Base-by-base conservation (phyloP, 1,140 invertebrate genomes). In the Drosophila malerkotliana region DNA sequence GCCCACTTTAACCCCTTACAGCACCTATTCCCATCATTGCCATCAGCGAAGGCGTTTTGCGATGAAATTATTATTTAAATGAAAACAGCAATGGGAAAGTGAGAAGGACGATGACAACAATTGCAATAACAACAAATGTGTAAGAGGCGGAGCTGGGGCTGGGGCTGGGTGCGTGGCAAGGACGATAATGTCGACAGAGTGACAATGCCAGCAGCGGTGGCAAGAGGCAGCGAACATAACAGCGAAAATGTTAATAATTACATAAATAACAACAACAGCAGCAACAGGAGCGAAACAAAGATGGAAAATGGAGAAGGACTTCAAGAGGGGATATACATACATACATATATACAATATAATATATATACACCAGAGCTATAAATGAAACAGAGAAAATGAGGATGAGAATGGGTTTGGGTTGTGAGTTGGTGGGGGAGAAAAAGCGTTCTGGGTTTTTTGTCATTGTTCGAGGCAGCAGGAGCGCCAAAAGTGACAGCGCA, bases 11-110 rank as follows among this genome's bases (percentile, higher is more conserved):
- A 63, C 48, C 66, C 68, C 47, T 53, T 18, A 1, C 41, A 44
- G 41, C 41, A 18, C 41, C 41, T 44, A 44, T 44, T 44, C 41
- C 41, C n/a, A 15, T 44, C 34, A 37, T 44, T 18, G 45, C 47
- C 53, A 28, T 63, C 63, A 63, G 52, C 37, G 69, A 77, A 81
- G 81, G 82, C 82, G 82, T 81, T 69, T 85, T 64, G 78, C 81
- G 87, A 85, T 87, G 81, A 85, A 85, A 85, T 85, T 85, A 85
- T 85, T 87, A 85, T 85, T 85, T 87, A 85, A 90, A 89, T 81
- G 72, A 90, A 90, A 80, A 89, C 67, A 90, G 77, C 76, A 84
- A 72, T 67, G 79, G 59, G 69, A 78, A 58, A 47, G 64, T 52
- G 60, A 71, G 59, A 72, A 49, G 44, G 41, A 66, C 66, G 59